phyloP scores from a whole-genome alignment of 2,888 invertebrate genomes.

The Pristionchus exspectatus region DNA sequence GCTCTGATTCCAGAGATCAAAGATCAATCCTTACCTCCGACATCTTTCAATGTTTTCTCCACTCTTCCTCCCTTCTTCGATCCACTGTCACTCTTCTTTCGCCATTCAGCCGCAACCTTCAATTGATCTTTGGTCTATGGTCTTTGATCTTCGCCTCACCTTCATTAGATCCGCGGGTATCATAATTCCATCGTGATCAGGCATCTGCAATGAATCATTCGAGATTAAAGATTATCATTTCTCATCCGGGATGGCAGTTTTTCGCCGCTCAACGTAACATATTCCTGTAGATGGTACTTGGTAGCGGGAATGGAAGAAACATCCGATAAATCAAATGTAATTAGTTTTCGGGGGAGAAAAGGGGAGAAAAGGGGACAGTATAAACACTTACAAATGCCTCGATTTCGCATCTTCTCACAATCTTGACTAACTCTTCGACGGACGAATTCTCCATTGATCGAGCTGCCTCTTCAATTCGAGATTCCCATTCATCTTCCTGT shows the following conservation, averaged over 20 bases:
- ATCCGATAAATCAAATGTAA: too few species aligned
- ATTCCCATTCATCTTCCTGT: conserved; percentile 23
- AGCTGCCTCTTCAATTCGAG: conserved; percentile 34
- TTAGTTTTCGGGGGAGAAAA: background rate
- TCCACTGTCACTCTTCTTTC: conserved; percentile 18
- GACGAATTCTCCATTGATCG: conserved; percentile 40
- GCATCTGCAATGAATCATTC: conserved; percentile 24
- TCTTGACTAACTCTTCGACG: conserved; percentile 27
- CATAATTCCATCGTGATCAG: conserved; percentile 48
- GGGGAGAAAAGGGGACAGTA: background rate
- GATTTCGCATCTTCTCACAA: conserved; percentile 35
- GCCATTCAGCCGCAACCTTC: conserved; percentile 31
- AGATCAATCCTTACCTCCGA: conserved; percentile 35
- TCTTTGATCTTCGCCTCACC: background rate
- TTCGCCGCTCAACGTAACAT: background rate
- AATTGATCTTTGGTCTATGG: conserved; percentile 26
- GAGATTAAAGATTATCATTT: background rate
- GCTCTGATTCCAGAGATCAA: background rate
- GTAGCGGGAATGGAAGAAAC: too few species aligned
- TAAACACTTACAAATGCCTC: conserved; percentile 42
- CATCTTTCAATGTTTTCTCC: conserved; percentile 39
- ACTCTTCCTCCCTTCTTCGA: conserved; percentile 35
- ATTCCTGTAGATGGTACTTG: too few species aligned
- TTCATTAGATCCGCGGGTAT: conserved; percentile 29
- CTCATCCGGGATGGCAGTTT: background rate